Percentiles rank a stretch among this genome's conserved stretches.
Evolutionary conservation across 1,140 invertebrate species (phyloP).

Genomic region (Cydia strobilella): DNA sequence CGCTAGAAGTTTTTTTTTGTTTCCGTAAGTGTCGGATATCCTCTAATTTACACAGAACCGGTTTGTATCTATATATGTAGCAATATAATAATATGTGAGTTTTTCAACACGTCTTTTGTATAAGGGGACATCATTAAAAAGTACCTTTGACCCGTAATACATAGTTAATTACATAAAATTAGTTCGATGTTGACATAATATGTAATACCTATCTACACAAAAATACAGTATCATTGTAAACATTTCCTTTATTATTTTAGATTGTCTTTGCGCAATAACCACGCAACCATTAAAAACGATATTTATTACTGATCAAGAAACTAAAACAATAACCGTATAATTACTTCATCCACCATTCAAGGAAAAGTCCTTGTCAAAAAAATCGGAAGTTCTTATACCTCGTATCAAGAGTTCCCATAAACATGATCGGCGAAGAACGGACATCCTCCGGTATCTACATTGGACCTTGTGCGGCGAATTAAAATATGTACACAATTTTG

Average conservation of each 20-base stretch:
- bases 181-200: no score
- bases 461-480: conserved; percentile 11
- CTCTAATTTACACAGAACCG: neutral
- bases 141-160: no score
- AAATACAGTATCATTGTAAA: no score
- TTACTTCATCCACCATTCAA: neutral
- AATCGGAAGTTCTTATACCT: conserved; percentile 21
- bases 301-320: neutral
- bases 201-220: no score
- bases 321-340: neutral
- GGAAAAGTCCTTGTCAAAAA: conserved; percentile 22
- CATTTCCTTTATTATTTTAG: neutral
- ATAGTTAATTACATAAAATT: no score
- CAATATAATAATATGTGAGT: no score
- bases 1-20: neutral
- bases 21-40: neutral
- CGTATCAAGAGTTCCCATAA: conserved; percentile 29
- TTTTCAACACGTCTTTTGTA: neutral
- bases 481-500: neutral
- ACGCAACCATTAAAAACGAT: no score
- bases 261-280: no score
- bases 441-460: conserved; percentile 34
- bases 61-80: neutral
- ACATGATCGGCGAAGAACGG: conserved; percentile 32
- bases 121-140: no score